Evolutionary conservation across 2,113 vertebrate species (phyloP), one percentile per base, ranked within the genome.

Genomic region (Heterocephalus glaber): DNA sequence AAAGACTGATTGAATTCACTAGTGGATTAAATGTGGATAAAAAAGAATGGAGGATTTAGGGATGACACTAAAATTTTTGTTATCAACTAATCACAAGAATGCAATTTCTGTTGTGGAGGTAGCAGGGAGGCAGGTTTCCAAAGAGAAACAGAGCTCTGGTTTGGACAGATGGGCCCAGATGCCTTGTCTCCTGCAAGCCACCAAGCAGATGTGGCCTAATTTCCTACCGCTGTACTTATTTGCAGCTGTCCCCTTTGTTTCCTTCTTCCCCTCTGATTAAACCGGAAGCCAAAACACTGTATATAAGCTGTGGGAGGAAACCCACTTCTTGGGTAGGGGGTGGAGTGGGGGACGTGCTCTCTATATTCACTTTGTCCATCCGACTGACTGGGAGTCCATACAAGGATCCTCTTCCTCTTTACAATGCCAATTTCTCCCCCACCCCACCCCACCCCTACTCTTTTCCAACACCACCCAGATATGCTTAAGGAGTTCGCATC

Each of bases 181-280:
- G 17, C 9, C 26, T 52, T 26, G 19, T 26, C 26, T 65, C 38
- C 88, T 76, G 2, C 24, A 6, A 70, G 24, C 16, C 33, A 52
- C 20, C 24, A 20, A 38, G 33, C 33, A 72, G 30, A 33, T 14
- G 13, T 4, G 2, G 5, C 14, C 89, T 22, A 1, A 66, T 35
- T 41, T 82, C 24, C 19, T 66, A 76, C 35, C 35, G 38, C 11
- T 3, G 11, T 12, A 19, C 60, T 83, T 33, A 30, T 14, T 22
- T 16, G 41, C 2, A 14, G 5, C n/a, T 30, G 6, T 13, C 13
- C 20, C 14, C n/a, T 1, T 1, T 0, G 19, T 82, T 22, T 68
- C 5, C n/a, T 63, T 35, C 10, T 19, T 35, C 52, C 20, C 1
- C 41, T 68, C 7, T 2, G 12, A 26, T 6, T 54, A 16, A 38